phyloP scores from a whole-genome alignment of 2,888 invertebrate species.

The Sinohyriopsis cumingii region DNA sequence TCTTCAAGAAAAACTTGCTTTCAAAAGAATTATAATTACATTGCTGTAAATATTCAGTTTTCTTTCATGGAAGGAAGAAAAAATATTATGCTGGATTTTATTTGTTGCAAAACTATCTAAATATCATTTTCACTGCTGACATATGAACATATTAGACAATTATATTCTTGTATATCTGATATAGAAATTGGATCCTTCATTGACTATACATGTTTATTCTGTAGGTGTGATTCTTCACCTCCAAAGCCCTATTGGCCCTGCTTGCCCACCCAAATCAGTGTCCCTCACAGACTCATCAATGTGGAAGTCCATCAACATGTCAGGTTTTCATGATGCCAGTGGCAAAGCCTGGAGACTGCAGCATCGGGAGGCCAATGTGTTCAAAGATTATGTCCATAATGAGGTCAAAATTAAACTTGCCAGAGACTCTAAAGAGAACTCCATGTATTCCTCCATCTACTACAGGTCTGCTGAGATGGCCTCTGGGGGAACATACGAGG shows the following conservation, averaged over 20 bases:
- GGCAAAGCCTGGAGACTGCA: constrained; percentile 31
- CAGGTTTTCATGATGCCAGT: constrained; percentile 22
- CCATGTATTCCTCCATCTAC: constrained; percentile 35
- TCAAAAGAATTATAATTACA: no score
- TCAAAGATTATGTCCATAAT: constrained; percentile 17
- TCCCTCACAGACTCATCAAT: neutral
- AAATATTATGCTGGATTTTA: no score
- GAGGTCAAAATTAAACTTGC: constrained; percentile 29
- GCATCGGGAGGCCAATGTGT: constrained; percentile 26
- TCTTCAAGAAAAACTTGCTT: no score
- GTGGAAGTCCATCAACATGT: no score
- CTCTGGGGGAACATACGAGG: constrained; percentile 39
- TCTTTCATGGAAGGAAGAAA: no score
- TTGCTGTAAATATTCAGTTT: no score
- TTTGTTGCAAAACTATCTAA: no score
- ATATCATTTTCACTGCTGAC: no score
- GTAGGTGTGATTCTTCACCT: constrained; percentile 18
- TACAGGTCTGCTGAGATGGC: constrained; percentile 31
- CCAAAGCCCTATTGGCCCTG: constrained; percentile 8
- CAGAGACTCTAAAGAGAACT: constrained; percentile 28
- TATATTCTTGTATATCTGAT: no score
- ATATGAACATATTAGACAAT: no score
- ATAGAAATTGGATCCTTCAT: no score
- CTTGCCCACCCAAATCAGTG: constrained; percentile 18
- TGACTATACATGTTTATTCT: no score